Conservation (phyloP, 2,797 vertebrate genomes). For the Alfaro cultratus region DNA sequence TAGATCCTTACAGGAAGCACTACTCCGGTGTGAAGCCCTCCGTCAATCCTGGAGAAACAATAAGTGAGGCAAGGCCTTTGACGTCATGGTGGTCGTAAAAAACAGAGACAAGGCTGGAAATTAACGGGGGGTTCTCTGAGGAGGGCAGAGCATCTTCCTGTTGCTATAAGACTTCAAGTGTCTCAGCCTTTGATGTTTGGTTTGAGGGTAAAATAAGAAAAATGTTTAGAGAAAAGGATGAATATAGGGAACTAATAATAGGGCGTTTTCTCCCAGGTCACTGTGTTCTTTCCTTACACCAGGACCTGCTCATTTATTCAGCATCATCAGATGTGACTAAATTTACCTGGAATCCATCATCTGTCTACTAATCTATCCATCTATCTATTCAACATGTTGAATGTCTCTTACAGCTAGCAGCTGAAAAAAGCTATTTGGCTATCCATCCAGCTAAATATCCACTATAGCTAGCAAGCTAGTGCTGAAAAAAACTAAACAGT, state of each 20-base stretch:
- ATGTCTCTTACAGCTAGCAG: too few species aligned
- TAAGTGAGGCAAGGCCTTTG: conserved; percentile 57
- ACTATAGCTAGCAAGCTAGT: too few species aligned
- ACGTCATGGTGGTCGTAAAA: conserved; percentile 59
- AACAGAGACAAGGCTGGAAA: conserved; percentile 50
- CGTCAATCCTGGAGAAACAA: conserved; percentile 59
- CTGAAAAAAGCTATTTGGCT: too few species aligned
- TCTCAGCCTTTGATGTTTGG: conserved; percentile 53
- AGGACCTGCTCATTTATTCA: conserved; percentile 12
- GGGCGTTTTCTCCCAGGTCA: conserved; percentile 36
- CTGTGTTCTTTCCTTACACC: conserved; percentile 12
- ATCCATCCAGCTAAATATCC: too few species aligned
- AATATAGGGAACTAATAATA: conserved; percentile 39
- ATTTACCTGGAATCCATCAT: neutral
- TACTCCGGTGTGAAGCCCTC: conserved; percentile 52
- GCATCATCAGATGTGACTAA: neutral
- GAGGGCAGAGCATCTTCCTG: conserved; percentile 58
- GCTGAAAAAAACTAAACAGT: too few species aligned
- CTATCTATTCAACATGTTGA: too few species aligned
- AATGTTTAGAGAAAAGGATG: conserved; percentile 27
- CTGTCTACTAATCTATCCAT: too few species aligned
- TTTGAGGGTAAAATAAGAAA: conserved; percentile 39
- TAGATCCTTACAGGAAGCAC: conserved; percentile 61
- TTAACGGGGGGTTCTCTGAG: conserved; percentile 52
- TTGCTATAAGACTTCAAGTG: conserved; percentile 55